Percentiles rank a stretch among this genome's conserved stretches.
phyloP scores from a whole-genome alignment of 1,140 invertebrate species.

The Drosophila busckii region DNA sequence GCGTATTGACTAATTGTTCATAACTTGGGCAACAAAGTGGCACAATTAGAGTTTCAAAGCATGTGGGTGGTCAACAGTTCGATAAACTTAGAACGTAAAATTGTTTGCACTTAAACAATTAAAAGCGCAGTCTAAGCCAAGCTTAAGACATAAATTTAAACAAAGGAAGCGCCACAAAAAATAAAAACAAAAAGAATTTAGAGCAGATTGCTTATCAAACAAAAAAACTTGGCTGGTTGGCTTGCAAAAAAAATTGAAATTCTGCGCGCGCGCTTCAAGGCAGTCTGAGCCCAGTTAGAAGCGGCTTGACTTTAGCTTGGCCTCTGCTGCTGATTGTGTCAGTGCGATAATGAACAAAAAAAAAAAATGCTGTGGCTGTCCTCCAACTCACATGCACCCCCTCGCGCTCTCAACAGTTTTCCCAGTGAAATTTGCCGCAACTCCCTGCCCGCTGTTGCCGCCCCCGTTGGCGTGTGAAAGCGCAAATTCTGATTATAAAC shows the following conservation, averaged over 20 bases:
- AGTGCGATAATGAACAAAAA: constrained; percentile 61
- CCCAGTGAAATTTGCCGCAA: constrained; percentile 5
- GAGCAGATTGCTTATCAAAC: constrained; percentile 64
- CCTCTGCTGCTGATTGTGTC: constrained; percentile 58
- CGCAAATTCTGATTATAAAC: constrained; percentile 71
- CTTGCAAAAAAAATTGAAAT: constrained; percentile 30
- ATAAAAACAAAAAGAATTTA: constrained; percentile 47
- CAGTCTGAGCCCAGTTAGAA: constrained; percentile 50
- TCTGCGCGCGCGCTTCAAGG: constrained; percentile 13
- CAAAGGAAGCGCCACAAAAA: constrained; percentile 54
- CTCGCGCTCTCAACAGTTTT: not conserved
- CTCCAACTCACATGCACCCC: not conserved
- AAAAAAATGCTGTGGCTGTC: constrained; percentile 24
- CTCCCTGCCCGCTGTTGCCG: constrained; percentile 10
- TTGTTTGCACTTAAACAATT: not conserved
- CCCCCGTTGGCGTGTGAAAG: constrained; percentile 61
- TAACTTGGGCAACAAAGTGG: constrained; percentile 23
- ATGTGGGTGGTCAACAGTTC: constrained; percentile 23
- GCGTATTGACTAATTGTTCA: constrained; percentile 19
- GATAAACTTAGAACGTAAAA: not conserved
- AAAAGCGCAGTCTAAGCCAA: not conserved
- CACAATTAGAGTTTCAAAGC: constrained; percentile 18
- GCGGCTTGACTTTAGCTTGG: constrained; percentile 39
- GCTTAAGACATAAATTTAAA: constrained; percentile 21
- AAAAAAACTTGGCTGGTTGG: constrained; percentile 25